A percentile compares a stretch with the other conserved stretches of the same genome.
Evolutionary conservation across 2,888 invertebrate genomes (phyloP).

Genomic region (Thyatira batis): DNA sequence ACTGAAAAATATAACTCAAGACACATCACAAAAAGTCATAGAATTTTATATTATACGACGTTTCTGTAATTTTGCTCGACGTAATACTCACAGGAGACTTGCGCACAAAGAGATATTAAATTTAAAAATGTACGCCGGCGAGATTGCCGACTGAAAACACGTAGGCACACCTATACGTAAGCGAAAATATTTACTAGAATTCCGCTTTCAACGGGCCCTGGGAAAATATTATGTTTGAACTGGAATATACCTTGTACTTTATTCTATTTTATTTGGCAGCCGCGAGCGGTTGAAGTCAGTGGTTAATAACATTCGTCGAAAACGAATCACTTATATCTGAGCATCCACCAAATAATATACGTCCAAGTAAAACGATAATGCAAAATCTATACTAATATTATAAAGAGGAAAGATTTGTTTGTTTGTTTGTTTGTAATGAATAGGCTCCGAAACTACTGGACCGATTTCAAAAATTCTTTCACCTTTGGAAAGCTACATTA

Average conservation of each 20-base stretch:
- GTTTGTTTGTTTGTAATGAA: too few species aligned
- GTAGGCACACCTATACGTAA: conserved; percentile 10
- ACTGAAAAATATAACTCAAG: neutral
- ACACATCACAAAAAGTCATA: conserved; percentile 33
- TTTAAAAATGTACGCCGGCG: conserved; percentile 67
- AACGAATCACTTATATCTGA: too few species aligned
- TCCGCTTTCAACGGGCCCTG: neutral
- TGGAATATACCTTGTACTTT: neutral
- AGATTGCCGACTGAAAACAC: conserved; percentile 39
- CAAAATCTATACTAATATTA: too few species aligned
- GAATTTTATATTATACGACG: conserved; percentile 52
- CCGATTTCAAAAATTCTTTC: too few species aligned
- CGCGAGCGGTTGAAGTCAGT: neutral
- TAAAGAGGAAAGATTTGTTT: too few species aligned
- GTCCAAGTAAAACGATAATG: too few species aligned
- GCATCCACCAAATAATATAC: too few species aligned
- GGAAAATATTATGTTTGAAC: conserved; percentile 1
- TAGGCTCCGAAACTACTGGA: too few species aligned
- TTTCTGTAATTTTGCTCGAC: conserved; percentile 57
- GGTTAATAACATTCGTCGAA: neutral
- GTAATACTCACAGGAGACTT: conserved; percentile 51
- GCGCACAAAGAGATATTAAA: conserved; percentile 70
- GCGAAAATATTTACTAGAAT: conserved; percentile 17
- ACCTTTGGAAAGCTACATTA: too few species aligned
- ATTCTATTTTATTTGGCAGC: neutral